Base-by-base conservation (phyloP, 2,113 vertebrate genomes). In the Oncorhynchus mykiss region DNA sequence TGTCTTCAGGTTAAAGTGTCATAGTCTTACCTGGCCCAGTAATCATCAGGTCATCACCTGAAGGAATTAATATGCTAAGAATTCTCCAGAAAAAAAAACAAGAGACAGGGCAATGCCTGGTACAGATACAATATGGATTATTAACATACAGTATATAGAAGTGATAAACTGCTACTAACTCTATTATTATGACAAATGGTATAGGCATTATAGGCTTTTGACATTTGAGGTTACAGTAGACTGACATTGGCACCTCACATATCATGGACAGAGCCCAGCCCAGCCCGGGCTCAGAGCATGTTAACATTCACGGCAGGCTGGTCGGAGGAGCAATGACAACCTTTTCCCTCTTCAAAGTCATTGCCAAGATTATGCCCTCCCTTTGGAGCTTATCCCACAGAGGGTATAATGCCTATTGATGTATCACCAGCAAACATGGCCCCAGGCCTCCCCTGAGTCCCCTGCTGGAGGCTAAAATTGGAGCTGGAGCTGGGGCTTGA, bases 301-400 rank as follows among this genome's bases (percentile, higher is more conserved):
- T 87, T 90, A 88, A 84, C 83, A 90, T 90, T 87, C 85, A 84
- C 76, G 69, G 77, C 82, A 85, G 81, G 79, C 71, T 75, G 57
- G 34, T 82, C 27, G 76, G 83, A 84, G 51, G 70, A 83, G 25
- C 82, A 75, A 78, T 72, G 86, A 85, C 81, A 88, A 83, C 12
- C 51, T 54, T 54, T 65, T 67, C 72, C 76, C 22, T 20, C 81
- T 78, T 89, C 85, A 90, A 90, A 89, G 88, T 90, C 89, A 91
- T 81, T 85, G 83, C 80, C 89, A 91, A 92, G 91, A 89, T 92
- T 87, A 88, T 77, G 78, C 77, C 77, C 82, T 83, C 73, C 86
- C 85, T 84, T 64, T 31, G 85, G 87, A 79, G 80, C 78, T 81
- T 80, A 88, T 88, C 82, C 84, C 76, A 80, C 79, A 34, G 72